Conservation (phyloP, 1,140 invertebrate species). For the Plectrocnemia conspersa region DNA sequence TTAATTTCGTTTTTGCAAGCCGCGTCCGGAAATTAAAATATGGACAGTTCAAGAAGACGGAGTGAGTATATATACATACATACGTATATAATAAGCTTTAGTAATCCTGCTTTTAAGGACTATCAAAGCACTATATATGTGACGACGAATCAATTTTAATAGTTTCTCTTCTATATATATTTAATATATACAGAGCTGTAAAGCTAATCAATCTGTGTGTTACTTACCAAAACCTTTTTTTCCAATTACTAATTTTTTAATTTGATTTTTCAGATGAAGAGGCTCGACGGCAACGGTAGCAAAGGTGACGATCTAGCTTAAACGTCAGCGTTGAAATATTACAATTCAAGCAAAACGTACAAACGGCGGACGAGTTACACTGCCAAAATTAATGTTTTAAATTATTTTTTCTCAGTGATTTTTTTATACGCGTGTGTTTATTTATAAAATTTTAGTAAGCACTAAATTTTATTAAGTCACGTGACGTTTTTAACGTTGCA, state of each 20-base stretch:
- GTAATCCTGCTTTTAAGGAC: no score
- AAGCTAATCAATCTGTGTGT: no score
- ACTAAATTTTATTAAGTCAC: no score
- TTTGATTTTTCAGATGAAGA: slow-evolving; percentile 50
- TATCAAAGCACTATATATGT: no score
- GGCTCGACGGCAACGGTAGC: slow-evolving; percentile 42
- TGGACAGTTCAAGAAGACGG: slow-evolving; percentile 32
- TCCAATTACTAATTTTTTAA: slow-evolving; percentile 18
- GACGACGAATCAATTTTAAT: no score
- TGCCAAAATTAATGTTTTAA: slow-evolving; percentile 6
- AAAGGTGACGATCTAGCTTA: slow-evolving; percentile 48
- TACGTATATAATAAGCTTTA: no score
- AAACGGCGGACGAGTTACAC: background rate
- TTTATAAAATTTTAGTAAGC: no score
- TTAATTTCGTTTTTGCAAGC: slow-evolving; percentile 29
- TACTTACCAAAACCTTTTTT: slow-evolving; percentile 18
- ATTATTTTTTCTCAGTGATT: no score
- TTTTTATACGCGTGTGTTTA: no score
- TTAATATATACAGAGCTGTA: slow-evolving; percentile 15
- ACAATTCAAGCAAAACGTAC: background rate
- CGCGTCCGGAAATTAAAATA: slow-evolving; percentile 28
- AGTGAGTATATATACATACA: slow-evolving; percentile 28
- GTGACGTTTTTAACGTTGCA: no score
- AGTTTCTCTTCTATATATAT: slow-evolving; percentile 24
- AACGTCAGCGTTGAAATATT: slow-evolving; percentile 20